Percentiles rank a stretch among this genome's conserved stretches.
Conservation (phyloP, 2,113 vertebrate genomes). For the Neoarius graeffei region DNA sequence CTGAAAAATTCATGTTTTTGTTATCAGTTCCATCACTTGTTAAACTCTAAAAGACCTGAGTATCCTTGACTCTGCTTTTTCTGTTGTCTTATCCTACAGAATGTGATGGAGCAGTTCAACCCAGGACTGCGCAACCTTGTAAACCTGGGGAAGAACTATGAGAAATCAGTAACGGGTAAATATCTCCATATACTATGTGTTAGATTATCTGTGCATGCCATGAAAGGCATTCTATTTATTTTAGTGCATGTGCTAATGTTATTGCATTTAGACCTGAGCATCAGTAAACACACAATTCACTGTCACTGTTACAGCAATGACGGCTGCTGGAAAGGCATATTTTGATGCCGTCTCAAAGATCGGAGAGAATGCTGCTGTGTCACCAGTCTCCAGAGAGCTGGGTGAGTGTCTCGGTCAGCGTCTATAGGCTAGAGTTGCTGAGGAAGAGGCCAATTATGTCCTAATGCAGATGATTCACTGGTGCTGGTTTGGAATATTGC, state of each 20-base stretch:
- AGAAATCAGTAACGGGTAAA: constrained; percentile 93
- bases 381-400: constrained; percentile 91
- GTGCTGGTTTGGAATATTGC: constrained; percentile 28
- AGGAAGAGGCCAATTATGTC: background rate
- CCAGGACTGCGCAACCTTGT: constrained; percentile 93
- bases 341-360: constrained; percentile 93
- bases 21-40: background rate
- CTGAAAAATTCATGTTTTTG: background rate
- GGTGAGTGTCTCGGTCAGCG: constrained; percentile 76
- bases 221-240: background rate
- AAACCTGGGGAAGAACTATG: constrained; percentile 94
- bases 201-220: background rate
- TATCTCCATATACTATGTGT: background rate
- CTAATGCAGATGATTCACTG: constrained; percentile 39
- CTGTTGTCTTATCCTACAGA: constrained; percentile 69
- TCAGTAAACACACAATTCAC: constrained; percentile 24
- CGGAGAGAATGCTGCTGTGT: constrained; percentile 85
- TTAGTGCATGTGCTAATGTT: background rate
- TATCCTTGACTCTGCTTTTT: constrained; percentile 28
- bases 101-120: constrained; percentile 98
- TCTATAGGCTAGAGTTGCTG: constrained; percentile 3
- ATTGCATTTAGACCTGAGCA: background rate
- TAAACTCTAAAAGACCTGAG: background rate
- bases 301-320: constrained; percentile 79
- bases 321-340: constrained; percentile 87